These are phyloP conservation scores for Ceratothoa steindachneri DNA, from an alignment of 2,888 invertebrate genomes.

Conservation along the genomic window DNA sequence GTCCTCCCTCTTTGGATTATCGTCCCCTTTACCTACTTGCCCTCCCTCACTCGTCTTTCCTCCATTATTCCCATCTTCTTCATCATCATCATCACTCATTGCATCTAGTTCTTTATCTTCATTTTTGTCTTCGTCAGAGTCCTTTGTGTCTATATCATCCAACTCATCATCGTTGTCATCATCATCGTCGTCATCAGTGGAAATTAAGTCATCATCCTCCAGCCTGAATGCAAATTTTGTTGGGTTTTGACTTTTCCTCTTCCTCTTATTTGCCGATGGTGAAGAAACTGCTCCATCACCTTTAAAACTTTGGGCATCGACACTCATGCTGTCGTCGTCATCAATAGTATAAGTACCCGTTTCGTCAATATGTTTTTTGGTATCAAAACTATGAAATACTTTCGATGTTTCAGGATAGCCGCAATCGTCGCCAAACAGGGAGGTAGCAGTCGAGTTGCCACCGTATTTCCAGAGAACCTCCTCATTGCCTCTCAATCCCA, in stretches of 20 bases:
- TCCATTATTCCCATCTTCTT: constrained; percentile 49
- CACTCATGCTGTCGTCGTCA: constrained; percentile 49
- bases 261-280: constrained; percentile 59
- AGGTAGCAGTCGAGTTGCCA: constrained; percentile 36
- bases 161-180: constrained; percentile 49
- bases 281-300: constrained; percentile 58
- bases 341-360: constrained; percentile 49
- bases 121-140: constrained; percentile 46
- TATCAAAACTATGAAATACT: constrained; percentile 24
- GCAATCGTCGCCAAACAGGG: constrained; percentile 41
- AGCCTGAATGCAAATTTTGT: constrained; percentile 66
- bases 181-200: constrained; percentile 54
- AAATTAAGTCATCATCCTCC: constrained; percentile 56
- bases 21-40: constrained; percentile 28
- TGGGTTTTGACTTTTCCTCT: constrained; percentile 83
- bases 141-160: constrained; percentile 52
- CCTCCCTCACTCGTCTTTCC: constrained; percentile 48
- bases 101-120: constrained; percentile 47
- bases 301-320: constrained; percentile 48
- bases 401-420: constrained; percentile 23
- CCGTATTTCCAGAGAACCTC: constrained; percentile 24
- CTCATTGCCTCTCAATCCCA: constrained; percentile 21
- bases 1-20: constrained; percentile 26
- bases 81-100: constrained; percentile 50
- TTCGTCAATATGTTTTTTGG: constrained; percentile 51